These are phyloP conservation scores for Rhinichthys klamathensis DNA, from an alignment of 2,113 vertebrate genomes.

Conservation along the genomic window DNA sequence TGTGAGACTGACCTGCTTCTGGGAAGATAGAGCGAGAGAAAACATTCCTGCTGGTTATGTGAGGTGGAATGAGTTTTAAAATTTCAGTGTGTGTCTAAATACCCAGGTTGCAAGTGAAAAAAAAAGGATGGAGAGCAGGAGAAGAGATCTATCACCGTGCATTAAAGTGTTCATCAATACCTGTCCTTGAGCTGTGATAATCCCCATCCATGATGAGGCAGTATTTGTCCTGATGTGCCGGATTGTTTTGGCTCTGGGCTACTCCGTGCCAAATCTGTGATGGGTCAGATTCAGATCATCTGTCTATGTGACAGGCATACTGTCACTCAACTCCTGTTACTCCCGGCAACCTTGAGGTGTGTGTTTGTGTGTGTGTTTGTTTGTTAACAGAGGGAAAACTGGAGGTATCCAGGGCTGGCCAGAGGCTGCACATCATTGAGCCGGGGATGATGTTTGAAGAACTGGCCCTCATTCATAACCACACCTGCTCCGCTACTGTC, in stretches of 20 bases:
- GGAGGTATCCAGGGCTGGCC: conserved; percentile 71
- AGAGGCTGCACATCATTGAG: conserved; percentile 70
- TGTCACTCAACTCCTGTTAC: conserved; percentile 38
- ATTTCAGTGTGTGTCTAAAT: conserved; percentile 17
- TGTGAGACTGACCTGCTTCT: conserved; percentile 31
- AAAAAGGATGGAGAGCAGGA: background rate
- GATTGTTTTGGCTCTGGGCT: conserved; percentile 12
- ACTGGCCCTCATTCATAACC: conserved; percentile 75
- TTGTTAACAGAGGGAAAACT: conserved; percentile 74
- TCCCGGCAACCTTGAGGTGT: conserved; percentile 29
- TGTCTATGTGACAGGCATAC: conserved; percentile 35
- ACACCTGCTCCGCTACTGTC: conserved; percentile 70
- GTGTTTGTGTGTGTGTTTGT: conserved; percentile 42
- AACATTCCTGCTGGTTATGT: background rate
- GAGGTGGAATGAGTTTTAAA: conserved; percentile 24
- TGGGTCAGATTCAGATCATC: conserved; percentile 51
- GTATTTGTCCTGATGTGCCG: background rate
- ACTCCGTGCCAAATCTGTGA: conserved; percentile 40
- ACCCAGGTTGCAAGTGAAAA: background rate
- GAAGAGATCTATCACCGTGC: conserved; percentile 21
- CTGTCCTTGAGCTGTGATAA: background rate
- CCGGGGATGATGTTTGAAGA: conserved; percentile 75
- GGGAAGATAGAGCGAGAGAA: background rate
- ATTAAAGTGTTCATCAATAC: conserved; percentile 30
- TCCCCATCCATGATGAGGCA: background rate